These are phyloP conservation scores for Nymphalis io DNA, from an alignment of 1,140 invertebrate genomes.

Conservation along the genomic window DNA sequence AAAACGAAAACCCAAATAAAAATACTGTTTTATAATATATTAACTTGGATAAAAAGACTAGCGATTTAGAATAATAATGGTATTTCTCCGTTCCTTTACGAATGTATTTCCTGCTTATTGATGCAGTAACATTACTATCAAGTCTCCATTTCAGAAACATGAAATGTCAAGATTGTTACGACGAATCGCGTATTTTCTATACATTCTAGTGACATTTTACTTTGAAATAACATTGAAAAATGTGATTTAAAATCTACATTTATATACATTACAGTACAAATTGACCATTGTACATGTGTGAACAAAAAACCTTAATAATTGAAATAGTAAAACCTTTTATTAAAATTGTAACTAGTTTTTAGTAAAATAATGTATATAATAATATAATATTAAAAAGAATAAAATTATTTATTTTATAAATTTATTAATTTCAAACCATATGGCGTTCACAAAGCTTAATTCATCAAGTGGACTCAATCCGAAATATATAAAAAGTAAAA, in stretches of 20 bases:
- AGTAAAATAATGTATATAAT: too few relatives aligned
- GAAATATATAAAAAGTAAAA: constrained; percentile 34
- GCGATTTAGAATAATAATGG: too few relatives aligned
- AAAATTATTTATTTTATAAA: neutral
- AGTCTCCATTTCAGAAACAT: constrained; percentile 28
- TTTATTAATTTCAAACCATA: neutral
- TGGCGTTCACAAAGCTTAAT: neutral
- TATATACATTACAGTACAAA: neutral
- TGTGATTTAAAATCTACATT: neutral
- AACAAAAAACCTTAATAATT: too few relatives aligned
- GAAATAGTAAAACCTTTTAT: too few relatives aligned
- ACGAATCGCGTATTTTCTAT: constrained; percentile 8
- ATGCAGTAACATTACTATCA: constrained; percentile 14
- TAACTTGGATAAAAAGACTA: too few relatives aligned
- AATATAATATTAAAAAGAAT: too few relatives aligned
- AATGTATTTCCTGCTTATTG: constrained; percentile 1
- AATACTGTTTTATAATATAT: too few relatives aligned
- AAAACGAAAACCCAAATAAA: too few relatives aligned
- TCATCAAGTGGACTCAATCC: constrained; percentile 38
- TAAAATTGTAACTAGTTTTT: too few relatives aligned
- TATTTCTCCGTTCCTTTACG: neutral
- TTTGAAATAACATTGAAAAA: neutral
- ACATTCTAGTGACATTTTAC: neutral
- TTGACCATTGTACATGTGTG: too few relatives aligned
- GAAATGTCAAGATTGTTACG: constrained; percentile 25